phyloP scores from a whole-genome alignment of 2,888 invertebrate species.

The Acleris laterana region DNA sequence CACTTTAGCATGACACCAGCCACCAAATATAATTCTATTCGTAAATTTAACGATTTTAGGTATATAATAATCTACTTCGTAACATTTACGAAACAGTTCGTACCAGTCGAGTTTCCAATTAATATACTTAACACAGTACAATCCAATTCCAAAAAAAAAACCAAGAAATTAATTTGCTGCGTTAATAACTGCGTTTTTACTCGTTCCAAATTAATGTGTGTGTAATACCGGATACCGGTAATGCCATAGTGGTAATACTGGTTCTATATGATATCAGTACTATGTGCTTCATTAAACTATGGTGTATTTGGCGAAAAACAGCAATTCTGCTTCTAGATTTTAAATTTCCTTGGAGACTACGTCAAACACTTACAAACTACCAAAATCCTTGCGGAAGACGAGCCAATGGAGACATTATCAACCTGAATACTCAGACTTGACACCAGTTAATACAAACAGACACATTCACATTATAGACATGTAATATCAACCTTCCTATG shows the following conservation, averaged over 20 bases:
- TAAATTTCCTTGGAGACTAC: constrained; percentile 16
- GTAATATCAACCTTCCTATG: neutral
- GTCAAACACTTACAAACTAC: constrained; percentile 24
- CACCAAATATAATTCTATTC: neutral
- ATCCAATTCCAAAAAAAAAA: too few species aligned
- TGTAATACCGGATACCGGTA: too few species aligned
- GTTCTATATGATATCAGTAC: constrained; percentile 8
- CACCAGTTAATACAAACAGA: constrained; percentile 8
- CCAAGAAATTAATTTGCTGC: too few species aligned
- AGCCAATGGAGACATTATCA: constrained; percentile 16
- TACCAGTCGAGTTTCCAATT: too few species aligned
- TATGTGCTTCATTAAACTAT: constrained; percentile 1
- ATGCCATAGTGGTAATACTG: too few species aligned
- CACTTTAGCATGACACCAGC: neutral
- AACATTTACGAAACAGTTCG: too few species aligned
- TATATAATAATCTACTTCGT: too few species aligned
- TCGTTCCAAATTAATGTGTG: too few species aligned
- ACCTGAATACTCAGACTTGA: neutral
- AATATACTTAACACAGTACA: too few species aligned
- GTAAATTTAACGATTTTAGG: neutral
- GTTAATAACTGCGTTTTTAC: too few species aligned
- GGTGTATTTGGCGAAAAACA: constrained; percentile 22
- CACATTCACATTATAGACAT: constrained; percentile 15
- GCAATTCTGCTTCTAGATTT: neutral
- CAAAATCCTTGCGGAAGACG: constrained; percentile 21